Percentiles rank a stretch among this genome's conserved stretches.
phyloP scores from a whole-genome alignment of 1,140 invertebrate genomes.

The Danaus plexippus region DNA sequence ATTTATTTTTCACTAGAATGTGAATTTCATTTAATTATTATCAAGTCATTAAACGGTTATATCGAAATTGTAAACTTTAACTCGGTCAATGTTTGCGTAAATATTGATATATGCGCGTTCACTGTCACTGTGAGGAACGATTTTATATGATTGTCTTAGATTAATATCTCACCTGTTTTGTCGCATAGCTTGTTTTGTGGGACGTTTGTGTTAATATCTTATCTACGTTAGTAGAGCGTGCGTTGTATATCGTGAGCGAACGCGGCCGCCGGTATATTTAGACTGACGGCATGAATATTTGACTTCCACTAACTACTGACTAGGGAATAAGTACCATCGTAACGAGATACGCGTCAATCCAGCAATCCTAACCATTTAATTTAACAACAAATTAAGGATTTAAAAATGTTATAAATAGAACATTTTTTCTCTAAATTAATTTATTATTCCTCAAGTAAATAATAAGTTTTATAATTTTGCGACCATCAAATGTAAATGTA shows the following conservation, averaged over 20 bases:
- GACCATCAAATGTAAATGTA: too few species aligned
- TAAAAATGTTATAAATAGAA: too few species aligned
- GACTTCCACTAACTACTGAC: too few species aligned
- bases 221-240: slow-evolving; percentile 44
- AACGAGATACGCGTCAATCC: slow-evolving; percentile 34
- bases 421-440: too few species aligned
- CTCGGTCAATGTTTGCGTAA: slow-evolving; percentile 23
- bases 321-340: too few species aligned
- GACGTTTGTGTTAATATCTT: slow-evolving; percentile 53
- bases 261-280: slow-evolving; percentile 64
- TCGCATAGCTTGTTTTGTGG: slow-evolving; percentile 46
- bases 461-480: too few species aligned
- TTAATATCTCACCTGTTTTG: slow-evolving; percentile 52
- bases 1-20: too few species aligned
- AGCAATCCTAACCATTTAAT: too few species aligned
- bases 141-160: too few species aligned
- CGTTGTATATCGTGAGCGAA: slow-evolving; percentile 39
- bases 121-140: slow-evolving; percentile 2
- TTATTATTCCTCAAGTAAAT: too few species aligned
- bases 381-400: too few species aligned
- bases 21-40: slow-evolving; percentile 6
- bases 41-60: slow-evolving; percentile 22
- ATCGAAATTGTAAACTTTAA: slow-evolving; percentile 21
- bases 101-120: slow-evolving; percentile 13
- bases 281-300: slow-evolving; percentile 50